phyloP scores from a whole-genome alignment of 2,113 vertebrate species.

The Lonchura striata region DNA sequence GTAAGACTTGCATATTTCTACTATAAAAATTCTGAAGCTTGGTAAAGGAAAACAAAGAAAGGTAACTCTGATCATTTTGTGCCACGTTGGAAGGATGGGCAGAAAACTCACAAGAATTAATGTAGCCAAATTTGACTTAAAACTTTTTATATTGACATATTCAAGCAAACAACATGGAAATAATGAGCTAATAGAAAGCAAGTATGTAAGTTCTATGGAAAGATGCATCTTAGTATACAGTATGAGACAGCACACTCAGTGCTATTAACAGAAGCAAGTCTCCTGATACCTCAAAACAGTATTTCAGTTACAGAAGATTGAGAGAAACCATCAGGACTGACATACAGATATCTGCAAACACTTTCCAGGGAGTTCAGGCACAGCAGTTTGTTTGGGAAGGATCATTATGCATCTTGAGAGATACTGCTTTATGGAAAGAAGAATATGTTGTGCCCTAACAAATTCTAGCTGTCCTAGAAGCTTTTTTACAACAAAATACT shows the following conservation, averaged over 20 bases:
- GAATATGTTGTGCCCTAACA: background rate
- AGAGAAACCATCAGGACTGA: background rate
- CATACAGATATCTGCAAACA: background rate
- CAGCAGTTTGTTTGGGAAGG: background rate
- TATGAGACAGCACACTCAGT: slow-evolving; percentile 36
- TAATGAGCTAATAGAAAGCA: slow-evolving; percentile 1
- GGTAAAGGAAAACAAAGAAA: background rate
- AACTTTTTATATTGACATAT: slow-evolving; percentile 20
- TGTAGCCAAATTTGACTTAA: background rate
- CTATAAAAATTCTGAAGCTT: background rate
- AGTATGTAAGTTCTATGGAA: background rate
- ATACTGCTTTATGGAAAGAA: background rate
- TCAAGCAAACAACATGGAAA: background rate
- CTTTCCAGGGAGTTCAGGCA: background rate
- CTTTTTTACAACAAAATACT: background rate
- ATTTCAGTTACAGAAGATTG: background rate
- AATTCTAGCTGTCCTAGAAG: background rate
- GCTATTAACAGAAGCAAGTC: slow-evolving; percentile 26
- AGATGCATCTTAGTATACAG: background rate
- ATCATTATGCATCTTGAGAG: background rate
- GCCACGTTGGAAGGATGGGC: background rate
- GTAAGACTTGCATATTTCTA: background rate
- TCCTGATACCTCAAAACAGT: background rate
- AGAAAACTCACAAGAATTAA: background rate
- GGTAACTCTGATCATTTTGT: background rate